Percentiles rank a stretch among this genome's conserved stretches.
These are phyloP conservation scores for Lasioglossum vierecki DNA, from an alignment of 2,888 invertebrate genomes.

Conservation along the genomic window DNA sequence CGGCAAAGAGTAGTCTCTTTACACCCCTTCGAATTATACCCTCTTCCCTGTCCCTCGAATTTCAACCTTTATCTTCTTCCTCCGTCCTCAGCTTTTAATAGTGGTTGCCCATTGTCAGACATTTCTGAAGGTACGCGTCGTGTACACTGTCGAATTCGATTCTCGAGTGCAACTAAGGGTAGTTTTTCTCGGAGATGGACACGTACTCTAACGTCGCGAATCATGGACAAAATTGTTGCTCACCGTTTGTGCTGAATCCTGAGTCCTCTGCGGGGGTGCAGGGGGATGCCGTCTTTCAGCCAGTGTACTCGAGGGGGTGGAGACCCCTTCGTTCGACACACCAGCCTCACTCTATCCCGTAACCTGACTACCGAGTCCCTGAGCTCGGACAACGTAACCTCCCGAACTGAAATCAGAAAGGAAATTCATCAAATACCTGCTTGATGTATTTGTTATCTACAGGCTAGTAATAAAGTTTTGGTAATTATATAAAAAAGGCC, in stretches of 20 bases:
- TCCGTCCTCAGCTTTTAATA: background rate
- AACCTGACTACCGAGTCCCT: conserved; percentile 83
- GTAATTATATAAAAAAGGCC: too few species aligned
- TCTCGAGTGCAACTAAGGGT: too few species aligned
- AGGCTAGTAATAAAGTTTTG: too few species aligned
- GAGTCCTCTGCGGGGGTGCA: conserved; percentile 82
- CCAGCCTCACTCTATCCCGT: conserved; percentile 83
- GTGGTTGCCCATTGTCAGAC: background rate
- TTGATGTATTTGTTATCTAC: too few species aligned
- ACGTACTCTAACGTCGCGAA: background rate
- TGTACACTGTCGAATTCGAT: too few species aligned
- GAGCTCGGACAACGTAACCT: conserved; percentile 83
- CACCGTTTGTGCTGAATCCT: conserved; percentile 83
- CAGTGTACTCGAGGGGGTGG: conserved; percentile 83
- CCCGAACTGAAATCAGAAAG: conserved; percentile 78
- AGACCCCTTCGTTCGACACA: conserved; percentile 83
- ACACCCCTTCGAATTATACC: background rate
- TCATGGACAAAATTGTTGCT: conserved; percentile 55
- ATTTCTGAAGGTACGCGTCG: too few species aligned
- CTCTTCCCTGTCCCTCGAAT: too few species aligned
- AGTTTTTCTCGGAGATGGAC: too few species aligned
- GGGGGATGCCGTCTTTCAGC: conserved; percentile 82
- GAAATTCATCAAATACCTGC: background rate
- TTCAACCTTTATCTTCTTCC: background rate
- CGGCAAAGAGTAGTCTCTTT: background rate